Evolutionary conservation across 2,888 invertebrate species (phyloP).

Genomic region (Acanthosepion lycidas): DNA sequence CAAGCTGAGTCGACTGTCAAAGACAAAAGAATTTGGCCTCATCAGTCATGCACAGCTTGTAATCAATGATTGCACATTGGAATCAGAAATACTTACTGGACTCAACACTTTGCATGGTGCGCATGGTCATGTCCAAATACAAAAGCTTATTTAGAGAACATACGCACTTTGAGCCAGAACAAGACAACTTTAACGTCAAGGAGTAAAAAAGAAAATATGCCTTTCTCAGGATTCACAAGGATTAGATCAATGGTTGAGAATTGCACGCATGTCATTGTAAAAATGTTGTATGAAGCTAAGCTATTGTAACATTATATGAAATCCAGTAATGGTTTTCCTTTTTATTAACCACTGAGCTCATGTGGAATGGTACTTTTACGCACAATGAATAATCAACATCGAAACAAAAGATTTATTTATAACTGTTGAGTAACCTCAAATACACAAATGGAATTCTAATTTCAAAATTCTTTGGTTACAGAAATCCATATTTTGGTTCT

Average conservation of each 20-base stretch:
- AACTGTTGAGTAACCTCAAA: neutral
- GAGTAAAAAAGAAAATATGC: conserved; percentile 33
- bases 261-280: conserved; percentile 23
- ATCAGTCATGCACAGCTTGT: neutral
- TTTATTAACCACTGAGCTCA: neutral
- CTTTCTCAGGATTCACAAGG: conserved; percentile 18
- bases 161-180: conserved; percentile 33
- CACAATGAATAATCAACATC: conserved; percentile 33
- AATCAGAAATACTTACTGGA: conserved; percentile 33
- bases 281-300: neutral
- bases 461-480: neutral
- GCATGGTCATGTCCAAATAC: conserved; percentile 11
- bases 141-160: conserved; percentile 23
- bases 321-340: neutral
- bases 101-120: neutral
- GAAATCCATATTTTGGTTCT: neutral
- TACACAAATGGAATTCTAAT: conserved; percentile 22
- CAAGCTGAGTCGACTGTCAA: neutral
- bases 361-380: conserved; percentile 1
- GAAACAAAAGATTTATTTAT: neutral
- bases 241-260: neutral
- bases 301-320: conserved; percentile 23
- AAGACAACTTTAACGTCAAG: conserved; percentile 33
- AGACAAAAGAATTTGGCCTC: neutral
- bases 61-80: conserved; percentile 33